A percentile compares a stretch with the other conserved stretches of the same genome.
These are phyloP conservation scores for Felis catus DNA, from an alignment of 2,113 vertebrate genomes.

Conservation along the genomic window DNA sequence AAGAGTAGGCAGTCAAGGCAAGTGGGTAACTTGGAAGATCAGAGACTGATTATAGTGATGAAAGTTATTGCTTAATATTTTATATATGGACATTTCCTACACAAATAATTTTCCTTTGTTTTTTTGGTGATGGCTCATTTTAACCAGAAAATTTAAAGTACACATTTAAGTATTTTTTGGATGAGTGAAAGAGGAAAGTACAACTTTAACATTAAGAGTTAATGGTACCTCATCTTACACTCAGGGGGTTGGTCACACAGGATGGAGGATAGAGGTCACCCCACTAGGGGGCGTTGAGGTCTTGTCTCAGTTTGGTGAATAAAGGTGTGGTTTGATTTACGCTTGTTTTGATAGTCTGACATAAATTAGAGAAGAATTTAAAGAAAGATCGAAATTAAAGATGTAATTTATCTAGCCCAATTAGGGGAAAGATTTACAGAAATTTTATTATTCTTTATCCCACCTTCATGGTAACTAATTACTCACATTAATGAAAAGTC, in stretches of 20 bases:
- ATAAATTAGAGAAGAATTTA: background rate
- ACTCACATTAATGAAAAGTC: background rate
- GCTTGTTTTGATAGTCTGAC: background rate
- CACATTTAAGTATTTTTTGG: background rate
- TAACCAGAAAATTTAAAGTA: background rate
- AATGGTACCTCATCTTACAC: background rate
- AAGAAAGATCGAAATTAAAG: background rate
- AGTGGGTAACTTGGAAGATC: background rate
- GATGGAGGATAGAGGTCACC: background rate
- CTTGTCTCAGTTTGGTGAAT: background rate
- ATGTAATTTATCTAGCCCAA: background rate
- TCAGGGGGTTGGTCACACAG: background rate
- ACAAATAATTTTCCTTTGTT: background rate
- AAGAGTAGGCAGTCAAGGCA: background rate
- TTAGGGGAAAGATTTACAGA: background rate
- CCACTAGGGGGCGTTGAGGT: slow-evolving; percentile 71
- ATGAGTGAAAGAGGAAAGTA: background rate
- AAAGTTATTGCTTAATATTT: background rate
- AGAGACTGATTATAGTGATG: background rate
- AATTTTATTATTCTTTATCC: background rate
- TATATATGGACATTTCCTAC: background rate
- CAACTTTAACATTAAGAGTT: background rate
- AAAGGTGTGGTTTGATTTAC: background rate
- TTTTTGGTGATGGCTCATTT: background rate
- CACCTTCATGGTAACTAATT: background rate